Evolutionary conservation across 2,113 vertebrate species (phyloP), one percentile per base, ranked within the genome.

Genomic region (Corydoras sp.): DNA sequence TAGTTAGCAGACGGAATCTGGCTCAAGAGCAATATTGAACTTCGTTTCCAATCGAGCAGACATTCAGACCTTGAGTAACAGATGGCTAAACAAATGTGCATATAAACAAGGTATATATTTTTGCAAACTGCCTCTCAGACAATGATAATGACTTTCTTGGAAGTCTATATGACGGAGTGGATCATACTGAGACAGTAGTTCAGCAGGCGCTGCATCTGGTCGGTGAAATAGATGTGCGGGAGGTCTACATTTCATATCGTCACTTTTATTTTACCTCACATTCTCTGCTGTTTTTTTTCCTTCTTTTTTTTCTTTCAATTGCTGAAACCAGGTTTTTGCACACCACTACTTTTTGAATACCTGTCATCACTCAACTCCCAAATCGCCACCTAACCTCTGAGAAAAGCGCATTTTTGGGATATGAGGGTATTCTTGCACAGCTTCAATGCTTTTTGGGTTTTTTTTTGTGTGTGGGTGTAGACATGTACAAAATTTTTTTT

Each of bases 81-180:
- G 68, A 63, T 62, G 64, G 64, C 63, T 77, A 63, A 71, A 63
- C 74, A 70, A 63, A 67, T 60, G 58, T 62, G 71, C 58, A 58
- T 58, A 71, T 65, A 74, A 74, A 63, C 43, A 29, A 50, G 53
- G 69, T 56, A 62, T 74, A 67, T 53, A 61, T 58, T 63, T 8
- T 62, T 60, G 49, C 43, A 54, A 51, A 51, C 35, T 32, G 49
- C 55, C 49, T 64, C 32, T 77, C 71, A 56, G 51, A 35, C 53
- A 71, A 56, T 10, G 50, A 50, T 70, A 35, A 70, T 43, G 51
- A 58, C 50, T 70, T 50, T 62, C 32, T 62, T 51, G 51, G 72
- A 69, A 68, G 54, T 29, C 32, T 30, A 18, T 13, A 75, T 35
- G 64, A 71, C 13, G 48, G 58, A 66, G 13, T 48, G 29, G n/a